These are phyloP conservation scores for Scomber scombrus DNA, from an alignment of 2,113 vertebrate species.

Conservation along the genomic window DNA sequence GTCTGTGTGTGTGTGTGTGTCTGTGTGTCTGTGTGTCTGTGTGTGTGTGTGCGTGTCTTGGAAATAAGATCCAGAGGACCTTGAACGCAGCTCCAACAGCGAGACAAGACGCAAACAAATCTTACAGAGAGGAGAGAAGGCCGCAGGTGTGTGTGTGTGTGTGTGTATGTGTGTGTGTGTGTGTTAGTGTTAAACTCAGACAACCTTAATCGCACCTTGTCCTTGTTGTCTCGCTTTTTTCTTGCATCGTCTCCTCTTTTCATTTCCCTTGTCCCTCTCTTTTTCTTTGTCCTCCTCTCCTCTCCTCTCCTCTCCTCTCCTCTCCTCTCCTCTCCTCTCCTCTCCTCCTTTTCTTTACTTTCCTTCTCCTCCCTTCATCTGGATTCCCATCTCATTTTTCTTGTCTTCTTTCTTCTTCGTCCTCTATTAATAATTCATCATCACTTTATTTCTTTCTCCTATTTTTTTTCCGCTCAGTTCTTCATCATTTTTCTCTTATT, in stretches of 20 bases:
- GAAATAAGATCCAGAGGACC: constrained; percentile 67
- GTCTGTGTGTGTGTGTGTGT: constrained; percentile 22
- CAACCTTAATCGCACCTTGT: constrained; percentile 18
- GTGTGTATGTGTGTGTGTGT: constrained; percentile 38
- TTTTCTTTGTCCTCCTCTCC: background rate
- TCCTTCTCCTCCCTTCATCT: background rate
- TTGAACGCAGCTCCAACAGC: constrained; percentile 58
- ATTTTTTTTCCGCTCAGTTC: background rate
- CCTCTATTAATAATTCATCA: background rate
- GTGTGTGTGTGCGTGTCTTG: constrained; percentile 22
- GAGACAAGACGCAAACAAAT: constrained; percentile 66
- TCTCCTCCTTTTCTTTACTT: background rate
- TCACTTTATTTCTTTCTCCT: background rate
- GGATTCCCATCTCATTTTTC: background rate
- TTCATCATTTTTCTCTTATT: background rate
- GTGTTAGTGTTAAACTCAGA: constrained; percentile 11
- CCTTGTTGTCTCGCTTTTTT: background rate
- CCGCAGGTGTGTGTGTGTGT: constrained; percentile 49
- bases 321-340: background rate
- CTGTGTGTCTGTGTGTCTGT: no score
- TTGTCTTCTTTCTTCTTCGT: background rate
- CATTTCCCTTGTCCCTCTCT: background rate
- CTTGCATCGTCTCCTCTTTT: background rate
- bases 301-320: background rate
- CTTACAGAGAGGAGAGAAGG: constrained; percentile 42